These are phyloP conservation scores for Mustelus asterias DNA, from an alignment of 2,113 vertebrate genomes.

Conservation along the genomic window DNA sequence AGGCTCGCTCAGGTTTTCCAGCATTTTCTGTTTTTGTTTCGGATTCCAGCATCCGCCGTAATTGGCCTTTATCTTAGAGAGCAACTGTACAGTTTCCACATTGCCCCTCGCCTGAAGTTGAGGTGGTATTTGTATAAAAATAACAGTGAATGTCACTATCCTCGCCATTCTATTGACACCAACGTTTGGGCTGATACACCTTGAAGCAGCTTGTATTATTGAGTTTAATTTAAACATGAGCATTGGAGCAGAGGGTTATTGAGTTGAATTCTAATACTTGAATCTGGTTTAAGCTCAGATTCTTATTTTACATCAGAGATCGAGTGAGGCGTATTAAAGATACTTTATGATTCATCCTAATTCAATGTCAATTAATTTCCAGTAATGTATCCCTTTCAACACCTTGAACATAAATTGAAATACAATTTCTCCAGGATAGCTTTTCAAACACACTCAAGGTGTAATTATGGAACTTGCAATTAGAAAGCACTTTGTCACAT, in stretches of 20 bases:
- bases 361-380: background rate
- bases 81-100: background rate
- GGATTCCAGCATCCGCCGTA: too few species aligned
- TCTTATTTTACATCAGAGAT: background rate
- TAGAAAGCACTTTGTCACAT: background rate
- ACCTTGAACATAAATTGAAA: background rate
- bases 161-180: background rate
- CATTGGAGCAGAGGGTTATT: background rate
- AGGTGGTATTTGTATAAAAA: background rate
- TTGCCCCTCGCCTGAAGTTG: background rate
- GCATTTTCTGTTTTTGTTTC: too few species aligned
- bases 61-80: too few species aligned
- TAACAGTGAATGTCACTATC: too few species aligned
- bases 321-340: background rate
- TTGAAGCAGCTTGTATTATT: background rate
- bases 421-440: background rate
- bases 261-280: background rate
- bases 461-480: background rate
- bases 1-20: too few species aligned
- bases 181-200: background rate
- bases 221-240: background rate
- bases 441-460: background rate
- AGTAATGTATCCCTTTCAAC: background rate
- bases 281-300: background rate
- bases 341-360: background rate